These are phyloP conservation scores for Euspilapteryx auroguttella DNA, from an alignment of 2,888 invertebrate genomes.

Conservation along the genomic window DNA sequence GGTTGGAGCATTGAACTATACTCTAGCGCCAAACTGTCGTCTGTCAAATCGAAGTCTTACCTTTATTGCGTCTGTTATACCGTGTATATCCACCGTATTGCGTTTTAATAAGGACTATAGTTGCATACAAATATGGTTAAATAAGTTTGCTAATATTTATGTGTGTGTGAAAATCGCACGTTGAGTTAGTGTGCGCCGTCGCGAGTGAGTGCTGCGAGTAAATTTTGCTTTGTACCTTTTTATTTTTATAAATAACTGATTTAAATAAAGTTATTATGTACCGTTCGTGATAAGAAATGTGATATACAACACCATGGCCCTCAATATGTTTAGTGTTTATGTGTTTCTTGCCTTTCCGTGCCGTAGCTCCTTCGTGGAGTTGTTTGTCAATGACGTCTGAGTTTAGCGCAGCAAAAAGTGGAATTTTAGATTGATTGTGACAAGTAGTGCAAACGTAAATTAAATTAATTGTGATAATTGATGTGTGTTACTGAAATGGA, in stretches of 20 bases:
- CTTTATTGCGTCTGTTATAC: background rate
- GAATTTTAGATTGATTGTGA: conserved; percentile 57
- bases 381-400: conserved; percentile 62
- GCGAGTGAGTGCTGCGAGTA: conserved; percentile 46
- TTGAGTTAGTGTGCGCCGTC: conserved; percentile 53
- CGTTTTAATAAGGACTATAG: background rate
- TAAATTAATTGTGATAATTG: conserved; percentile 42
- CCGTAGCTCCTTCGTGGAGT: conserved; percentile 56
- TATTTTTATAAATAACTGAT: conserved; percentile 52
- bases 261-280: conserved; percentile 43
- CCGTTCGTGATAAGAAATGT: conserved; percentile 52
- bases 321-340: conserved; percentile 46
- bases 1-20: too few relatives aligned
- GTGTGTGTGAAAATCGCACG: conserved; percentile 23
- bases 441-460: conserved; percentile 53
- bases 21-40: conserved; percentile 25
- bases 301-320: conserved; percentile 46
- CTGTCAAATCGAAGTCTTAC: background rate
- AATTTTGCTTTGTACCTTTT: conserved; percentile 57
- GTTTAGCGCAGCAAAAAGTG: conserved; percentile 60
- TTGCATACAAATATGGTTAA: background rate
- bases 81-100: background rate
- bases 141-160: background rate
- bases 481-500: conserved; percentile 54
- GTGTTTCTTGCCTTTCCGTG: conserved; percentile 49